Base-by-base conservation (phyloP, 2,797 vertebrate genomes). In the Malacoctenus gilli region DNA sequence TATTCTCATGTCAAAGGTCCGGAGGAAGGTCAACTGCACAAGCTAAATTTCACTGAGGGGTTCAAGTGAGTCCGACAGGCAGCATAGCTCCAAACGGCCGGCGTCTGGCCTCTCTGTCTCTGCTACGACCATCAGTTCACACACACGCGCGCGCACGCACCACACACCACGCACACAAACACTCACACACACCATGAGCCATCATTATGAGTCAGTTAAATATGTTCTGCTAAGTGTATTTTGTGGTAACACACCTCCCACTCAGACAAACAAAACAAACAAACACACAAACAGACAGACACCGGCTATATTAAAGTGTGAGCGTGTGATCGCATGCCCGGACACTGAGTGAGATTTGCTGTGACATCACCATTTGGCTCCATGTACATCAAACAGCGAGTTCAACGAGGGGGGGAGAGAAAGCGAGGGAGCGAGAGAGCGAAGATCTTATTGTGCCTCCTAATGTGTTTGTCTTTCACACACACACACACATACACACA, bases 361-460 rank as follows among this genome's bases (percentile, higher is more conserved):
- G 60, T 80, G 80, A 75, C 80, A 80, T 75, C 76, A 68, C 52
- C 57, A 44, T 85, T 88, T 88, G 79, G 68, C 74, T 85, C 48
- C 18, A 30, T 65, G 53, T 61, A 68, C 55, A 53, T 49, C n/a
- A n/a, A 72, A 75, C 60, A 58, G 30, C 30, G 9, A 32, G 30
- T 10, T 11, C 7, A 32, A 12, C 4, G 30, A 32, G 53, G 20
- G 44, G 50, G 19, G 5, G 20, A 21, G 44, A 49, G 36, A 43
- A 22, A 18, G 8, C 37, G 23, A 30, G 18, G 43, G 34, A 19
- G n/a, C 3, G 5, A 13, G 35, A 38, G 41, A 22, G 36, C 37
- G 42, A 18, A 5, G 22, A 49, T 78, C 60, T 57, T 23, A 61
- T 39, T 59, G 43, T 56, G 54, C 46, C 52, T 72, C 50, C 72